These are phyloP conservation scores for Aythya baeri DNA, from an alignment of 2,113 vertebrate species.

Conservation along the genomic window DNA sequence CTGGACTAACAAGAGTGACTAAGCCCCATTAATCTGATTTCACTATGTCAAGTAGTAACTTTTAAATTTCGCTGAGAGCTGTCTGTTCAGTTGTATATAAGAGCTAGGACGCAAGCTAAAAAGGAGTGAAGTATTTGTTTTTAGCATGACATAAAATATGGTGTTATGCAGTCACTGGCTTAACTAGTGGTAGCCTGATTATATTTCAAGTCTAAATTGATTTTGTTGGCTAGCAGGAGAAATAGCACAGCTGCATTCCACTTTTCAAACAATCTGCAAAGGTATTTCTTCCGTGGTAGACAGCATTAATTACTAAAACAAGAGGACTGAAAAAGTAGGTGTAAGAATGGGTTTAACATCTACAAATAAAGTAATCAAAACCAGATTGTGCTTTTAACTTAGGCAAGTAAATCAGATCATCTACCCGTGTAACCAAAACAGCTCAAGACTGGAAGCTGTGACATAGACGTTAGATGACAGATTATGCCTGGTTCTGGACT, in stretches of 20 bases:
- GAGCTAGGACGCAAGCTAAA: neutral
- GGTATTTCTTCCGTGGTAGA: constrained; percentile 11
- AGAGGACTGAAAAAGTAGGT: neutral
- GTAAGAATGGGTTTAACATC: neutral
- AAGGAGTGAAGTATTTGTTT: neutral
- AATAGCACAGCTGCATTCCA: neutral
- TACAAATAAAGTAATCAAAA: neutral
- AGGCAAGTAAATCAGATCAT: constrained; percentile 1
- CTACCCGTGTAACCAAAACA: neutral
- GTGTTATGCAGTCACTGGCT: neutral
- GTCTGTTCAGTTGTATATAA: neutral
- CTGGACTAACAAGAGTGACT: neutral
- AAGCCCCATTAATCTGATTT: neutral
- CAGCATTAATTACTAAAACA: neutral
- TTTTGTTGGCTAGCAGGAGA: neutral
- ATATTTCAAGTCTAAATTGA: neutral
- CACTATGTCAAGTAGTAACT: neutral
- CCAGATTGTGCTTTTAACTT: neutral
- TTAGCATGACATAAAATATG: neutral
- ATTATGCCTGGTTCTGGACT: constrained; percentile 5
- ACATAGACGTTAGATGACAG: neutral
- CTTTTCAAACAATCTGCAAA: neutral
- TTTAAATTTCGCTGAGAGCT: neutral
- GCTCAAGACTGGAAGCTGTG: neutral
- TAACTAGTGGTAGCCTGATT: neutral